Evolutionary conservation across 2,113 vertebrate species (phyloP).

Genomic region (Gasterosteus nipponicus): DNA sequence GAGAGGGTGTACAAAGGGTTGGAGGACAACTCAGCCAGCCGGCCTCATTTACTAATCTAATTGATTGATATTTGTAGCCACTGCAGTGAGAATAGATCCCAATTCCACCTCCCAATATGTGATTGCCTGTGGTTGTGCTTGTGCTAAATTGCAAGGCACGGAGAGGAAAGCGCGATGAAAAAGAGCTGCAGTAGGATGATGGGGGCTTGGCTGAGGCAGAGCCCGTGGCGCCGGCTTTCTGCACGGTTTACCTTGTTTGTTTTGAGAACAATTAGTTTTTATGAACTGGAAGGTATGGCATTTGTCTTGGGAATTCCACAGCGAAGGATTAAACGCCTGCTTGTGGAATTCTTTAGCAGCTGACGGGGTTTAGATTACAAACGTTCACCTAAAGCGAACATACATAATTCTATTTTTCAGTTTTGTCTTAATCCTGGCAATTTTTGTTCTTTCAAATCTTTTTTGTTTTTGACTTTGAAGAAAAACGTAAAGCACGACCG

Average conservation of each 20-base stretch:
- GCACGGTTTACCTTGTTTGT: conserved; percentile 24
- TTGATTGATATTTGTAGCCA: conserved; percentile 68
- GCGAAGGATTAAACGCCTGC: conserved; percentile 3
- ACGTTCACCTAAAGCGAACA: conserved; percentile 1
- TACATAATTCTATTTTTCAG: too few species aligned
- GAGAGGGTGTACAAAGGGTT: not conserved
- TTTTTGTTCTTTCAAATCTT: too few species aligned
- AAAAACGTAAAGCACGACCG: too few species aligned
- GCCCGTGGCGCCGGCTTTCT: not conserved
- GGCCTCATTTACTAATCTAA: conserved; percentile 69
- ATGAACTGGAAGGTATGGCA: conserved; percentile 24
- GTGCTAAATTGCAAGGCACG: conserved; percentile 44
- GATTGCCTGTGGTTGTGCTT: conserved; percentile 40
- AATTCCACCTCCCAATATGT: conserved; percentile 46
- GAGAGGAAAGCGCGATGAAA: conserved; percentile 3
- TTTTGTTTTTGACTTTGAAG: too few species aligned
- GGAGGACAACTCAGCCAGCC: conserved; percentile 46
- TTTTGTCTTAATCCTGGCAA: too few species aligned
- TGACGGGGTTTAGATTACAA: not conserved
- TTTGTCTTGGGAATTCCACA: conserved; percentile 27
- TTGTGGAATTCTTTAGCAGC: conserved; percentile 38
- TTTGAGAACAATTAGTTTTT: conserved; percentile 24
- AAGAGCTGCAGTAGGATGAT: not conserved
- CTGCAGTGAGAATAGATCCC: conserved; percentile 49
- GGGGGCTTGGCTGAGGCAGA: not conserved